A percentile compares a stretch with the other conserved stretches of the same genome.
Evolutionary conservation across 2,797 vertebrate species (phyloP).

Genomic region (Cynopterus sphinx): DNA sequence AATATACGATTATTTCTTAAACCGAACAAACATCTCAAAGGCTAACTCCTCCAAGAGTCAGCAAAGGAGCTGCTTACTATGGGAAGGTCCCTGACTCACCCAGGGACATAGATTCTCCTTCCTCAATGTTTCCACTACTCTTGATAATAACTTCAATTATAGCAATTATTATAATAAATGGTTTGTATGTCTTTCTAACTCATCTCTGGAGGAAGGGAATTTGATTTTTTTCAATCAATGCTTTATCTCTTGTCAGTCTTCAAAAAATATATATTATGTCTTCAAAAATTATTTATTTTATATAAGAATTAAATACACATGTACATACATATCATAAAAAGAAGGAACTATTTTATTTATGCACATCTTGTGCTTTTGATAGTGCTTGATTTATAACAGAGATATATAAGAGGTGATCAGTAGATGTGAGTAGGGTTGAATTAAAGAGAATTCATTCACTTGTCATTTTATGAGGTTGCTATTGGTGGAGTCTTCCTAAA

Average conservation of each 20-base stretch:
- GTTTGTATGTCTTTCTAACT: neutral
- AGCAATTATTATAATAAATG: neutral
- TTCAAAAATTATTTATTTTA: neutral
- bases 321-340: neutral
- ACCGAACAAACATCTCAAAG: neutral
- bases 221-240: no score
- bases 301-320: neutral
- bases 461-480: neutral
- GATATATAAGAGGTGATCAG: neutral
- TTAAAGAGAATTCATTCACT: neutral
- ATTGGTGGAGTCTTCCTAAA: neutral
- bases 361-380: neutral
- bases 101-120: neutral
- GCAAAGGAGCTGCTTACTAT: neutral
- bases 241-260: neutral
- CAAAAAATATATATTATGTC: neutral
- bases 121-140: neutral
- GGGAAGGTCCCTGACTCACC: neutral
- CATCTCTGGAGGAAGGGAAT: neutral
- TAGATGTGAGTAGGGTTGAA: neutral
- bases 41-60: neutral
- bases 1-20: neutral
- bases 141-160: neutral
- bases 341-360: neutral
- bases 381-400: neutral